A percentile compares a stretch with the other conserved stretches of the same genome.
Conservation (phyloP, 2,113 vertebrate genomes). For the Plecotus auritus region DNA sequence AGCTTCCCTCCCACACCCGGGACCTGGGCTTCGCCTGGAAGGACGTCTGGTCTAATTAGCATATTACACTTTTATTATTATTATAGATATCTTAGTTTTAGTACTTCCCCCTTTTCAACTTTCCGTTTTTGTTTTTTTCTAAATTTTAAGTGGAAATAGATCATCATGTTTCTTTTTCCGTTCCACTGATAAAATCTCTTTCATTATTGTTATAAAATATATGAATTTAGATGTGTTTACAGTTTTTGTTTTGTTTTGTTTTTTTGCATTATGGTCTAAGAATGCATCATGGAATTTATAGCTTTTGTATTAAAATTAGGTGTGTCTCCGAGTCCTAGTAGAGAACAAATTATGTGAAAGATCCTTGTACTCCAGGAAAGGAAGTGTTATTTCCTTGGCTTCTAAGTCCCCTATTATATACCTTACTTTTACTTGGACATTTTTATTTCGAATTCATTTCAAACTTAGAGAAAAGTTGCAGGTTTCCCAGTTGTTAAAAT, state of each 20-base stretch:
- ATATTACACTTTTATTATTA: too few species aligned
- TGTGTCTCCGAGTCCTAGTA: neutral
- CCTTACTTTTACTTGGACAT: conserved; percentile 18
- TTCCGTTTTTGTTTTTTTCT: neutral
- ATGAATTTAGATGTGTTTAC: neutral
- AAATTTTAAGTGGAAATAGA: neutral
- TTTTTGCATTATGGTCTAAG: neutral
- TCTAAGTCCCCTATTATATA: neutral
- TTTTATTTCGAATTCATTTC: neutral
- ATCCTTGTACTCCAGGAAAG: neutral
- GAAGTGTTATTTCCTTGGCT: neutral
- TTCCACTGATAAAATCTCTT: neutral
- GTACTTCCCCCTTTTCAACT: neutral
- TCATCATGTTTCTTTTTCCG: neutral
- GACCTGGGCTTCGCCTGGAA: too few species aligned
- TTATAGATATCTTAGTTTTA: neutral
- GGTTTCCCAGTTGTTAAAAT: neutral
- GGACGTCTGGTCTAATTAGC: too few species aligned
- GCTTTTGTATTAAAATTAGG: neutral
- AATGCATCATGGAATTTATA: neutral
- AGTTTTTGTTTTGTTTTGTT: neutral
- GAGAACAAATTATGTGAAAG: conserved; percentile 9
- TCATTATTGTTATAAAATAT: neutral
- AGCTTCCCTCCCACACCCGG: too few species aligned
- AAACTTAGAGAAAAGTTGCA: neutral